These are phyloP conservation scores for Acinonyx jubatus DNA, from an alignment of 2,113 vertebrate species.

Conservation along the genomic window DNA sequence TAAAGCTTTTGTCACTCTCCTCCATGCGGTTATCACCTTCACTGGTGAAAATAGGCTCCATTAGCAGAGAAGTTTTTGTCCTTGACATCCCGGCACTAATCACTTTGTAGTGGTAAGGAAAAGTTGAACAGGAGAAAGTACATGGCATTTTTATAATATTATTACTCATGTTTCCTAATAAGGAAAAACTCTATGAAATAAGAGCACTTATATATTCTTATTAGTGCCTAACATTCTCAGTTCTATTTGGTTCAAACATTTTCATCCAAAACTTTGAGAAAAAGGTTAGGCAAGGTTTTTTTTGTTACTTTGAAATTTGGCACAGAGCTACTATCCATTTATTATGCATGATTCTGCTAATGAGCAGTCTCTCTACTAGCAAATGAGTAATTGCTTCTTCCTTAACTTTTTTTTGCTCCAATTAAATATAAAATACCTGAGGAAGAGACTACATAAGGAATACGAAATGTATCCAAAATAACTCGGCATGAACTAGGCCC, in stretches of 20 bases:
- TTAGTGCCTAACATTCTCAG: not conserved
- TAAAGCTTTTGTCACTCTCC: constrained; percentile 55
- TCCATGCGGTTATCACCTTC: constrained; percentile 76
- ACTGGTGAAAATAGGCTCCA: constrained; percentile 66
- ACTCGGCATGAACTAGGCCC: not conserved
- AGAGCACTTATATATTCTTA: not conserved
- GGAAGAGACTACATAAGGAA: not conserved
- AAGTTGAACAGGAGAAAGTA: constrained; percentile 40
- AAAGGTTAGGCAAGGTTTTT: constrained; percentile 26
- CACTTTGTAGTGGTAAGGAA: not conserved
- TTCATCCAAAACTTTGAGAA: not conserved
- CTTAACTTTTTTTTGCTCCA: not conserved
- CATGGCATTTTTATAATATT: not conserved
- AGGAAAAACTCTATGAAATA: not conserved
- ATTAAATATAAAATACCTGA: constrained; percentile 38
- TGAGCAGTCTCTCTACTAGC: constrained; percentile 10
- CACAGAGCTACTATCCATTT: not conserved
- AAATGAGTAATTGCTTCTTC: constrained; percentile 42
- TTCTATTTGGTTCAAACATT: not conserved
- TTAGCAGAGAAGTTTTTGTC: constrained; percentile 68
- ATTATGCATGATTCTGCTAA: constrained; percentile 42
- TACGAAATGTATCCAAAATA: not conserved
- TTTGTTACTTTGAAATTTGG: constrained; percentile 42
- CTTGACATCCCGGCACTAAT: constrained; percentile 60
- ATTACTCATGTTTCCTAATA: not conserved